Evolutionary conservation across 1,140 invertebrate species (phyloP), one percentile per base, ranked within the genome.

Genomic region (Aphaenogaster rudis): DNA sequence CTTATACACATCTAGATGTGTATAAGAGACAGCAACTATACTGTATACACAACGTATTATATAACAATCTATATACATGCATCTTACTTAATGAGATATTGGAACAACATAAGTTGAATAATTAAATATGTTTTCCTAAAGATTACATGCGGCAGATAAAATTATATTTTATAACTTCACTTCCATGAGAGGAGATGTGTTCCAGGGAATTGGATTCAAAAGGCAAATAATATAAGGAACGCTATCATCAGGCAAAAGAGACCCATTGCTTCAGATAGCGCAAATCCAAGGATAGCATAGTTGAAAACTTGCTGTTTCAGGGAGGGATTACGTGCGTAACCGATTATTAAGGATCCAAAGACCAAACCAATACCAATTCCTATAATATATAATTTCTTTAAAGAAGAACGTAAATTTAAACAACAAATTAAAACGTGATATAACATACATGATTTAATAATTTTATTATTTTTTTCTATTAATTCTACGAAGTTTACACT

Each of bases 171-270:
- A 78, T 84, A 82, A 82, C 79, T 76, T 87, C 59, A 86, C 72
- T 91, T 52, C 0, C 42, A 67, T 42, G 0, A 39, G 11, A 17
- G 28, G 21, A n/a, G 21, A 88, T 66, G 17, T 36, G 28, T 61
- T 69, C 48, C 52, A 71, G 36, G 86, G 74, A 64, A 17, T 59
- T 61, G 72, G 72, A 86, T 93, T 96, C 96, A 97, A 94, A 96
- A 94, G 45, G 98, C 98, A 96, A 98, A 99, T 86, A 99, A 96
- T 94, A 99, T 96, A 88, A 99, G 95, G 96, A 99, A 99, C 64
- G 98, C 98, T 96, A 99, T 98, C 98, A 99, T 99, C 88, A 99
- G 95, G 96, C 98, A 99, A 96, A 99, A 99, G 61, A 99, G 97
- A 93, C 98, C 99, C 98, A 99, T 99, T 89, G 99, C 98, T 97